Base-by-base conservation (phyloP, 2,113 vertebrate genomes). In the Nannobrachium achirus region DNA sequence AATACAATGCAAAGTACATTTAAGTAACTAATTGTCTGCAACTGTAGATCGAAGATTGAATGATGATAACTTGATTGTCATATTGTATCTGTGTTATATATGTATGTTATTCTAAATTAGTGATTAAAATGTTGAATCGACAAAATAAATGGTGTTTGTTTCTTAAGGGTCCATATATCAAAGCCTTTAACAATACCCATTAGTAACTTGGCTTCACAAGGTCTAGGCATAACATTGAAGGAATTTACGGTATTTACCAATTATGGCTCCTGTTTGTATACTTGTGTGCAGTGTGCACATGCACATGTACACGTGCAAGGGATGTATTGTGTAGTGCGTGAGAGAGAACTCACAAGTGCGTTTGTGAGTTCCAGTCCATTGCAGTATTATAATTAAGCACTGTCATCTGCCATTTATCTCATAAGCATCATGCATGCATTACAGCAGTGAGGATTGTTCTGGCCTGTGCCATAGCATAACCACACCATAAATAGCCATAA, bases 331-430 rank as follows among this genome's bases (percentile, higher is more conserved):
- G 11, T 46, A 20, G 41, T 38, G 50, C 2, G 56, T 14, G 6
- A 52, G 8, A 64, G 64, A 67, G 75, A 55, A 57, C 55, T 58
- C 49, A 62, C 45, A 71, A 15, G 67, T 63, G 67, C 78, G 63
- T 61, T 71, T 66, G 62, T 46, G 63, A 18, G 80, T 73, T 70
- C 53, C 11, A 18, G 71, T 80, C 60, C 40, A 60, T 72, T 75
- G 72, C 44, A 67, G 71, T 73, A 49, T 71, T 58, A 72, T 83
- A 78, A 89, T 86, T 88, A 89, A 83, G 53, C 53, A 56, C 20
- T 11, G 20, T 25, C 20, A 25, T 4, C 25, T 33, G 25, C 25
- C 25, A 33, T 5, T 33, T 33, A 33, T 33, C 67, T 46, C 39
- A 56, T 7, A 7, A 66, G 40, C n/a, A 33, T 33, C 25, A 33